A percentile compares a stretch with the other conserved stretches of the same genome.
phyloP scores from a whole-genome alignment of 2,113 vertebrate species.

The Thryonomys swinderianus region DNA sequence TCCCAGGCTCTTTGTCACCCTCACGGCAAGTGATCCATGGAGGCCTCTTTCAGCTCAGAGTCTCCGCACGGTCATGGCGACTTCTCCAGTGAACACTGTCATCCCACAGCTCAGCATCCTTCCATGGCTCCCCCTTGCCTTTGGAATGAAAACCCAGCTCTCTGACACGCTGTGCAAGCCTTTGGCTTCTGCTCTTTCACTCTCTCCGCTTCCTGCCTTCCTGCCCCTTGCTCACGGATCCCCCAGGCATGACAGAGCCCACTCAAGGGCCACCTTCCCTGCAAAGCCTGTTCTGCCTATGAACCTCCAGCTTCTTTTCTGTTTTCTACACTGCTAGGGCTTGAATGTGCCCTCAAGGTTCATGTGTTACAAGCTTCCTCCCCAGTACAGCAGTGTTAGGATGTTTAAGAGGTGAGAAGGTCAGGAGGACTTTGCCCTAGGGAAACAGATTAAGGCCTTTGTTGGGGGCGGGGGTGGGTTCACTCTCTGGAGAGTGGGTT shows the following conservation, averaged over 20 bases:
- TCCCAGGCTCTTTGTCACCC: background rate
- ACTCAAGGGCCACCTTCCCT: background rate
- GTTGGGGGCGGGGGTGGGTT: background rate
- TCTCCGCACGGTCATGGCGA: background rate
- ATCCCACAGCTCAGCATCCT: background rate
- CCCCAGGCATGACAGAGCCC: background rate
- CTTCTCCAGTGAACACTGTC: background rate
- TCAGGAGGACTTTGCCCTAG: background rate
- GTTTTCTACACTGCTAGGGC: background rate
- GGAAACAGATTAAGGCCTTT: background rate
- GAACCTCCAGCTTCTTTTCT: background rate
- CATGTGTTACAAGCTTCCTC: background rate
- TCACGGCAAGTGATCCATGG: background rate
- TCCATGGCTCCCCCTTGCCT: rapidly evolving
- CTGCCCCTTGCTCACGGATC: background rate
- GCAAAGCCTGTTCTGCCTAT: background rate
- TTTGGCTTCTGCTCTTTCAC: too few species aligned
- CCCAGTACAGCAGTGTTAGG: background rate
- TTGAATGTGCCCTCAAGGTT: background rate
- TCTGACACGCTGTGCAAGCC: too few species aligned
- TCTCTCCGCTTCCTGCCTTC: background rate
- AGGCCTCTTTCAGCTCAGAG: background rate
- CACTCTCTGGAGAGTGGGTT: background rate
- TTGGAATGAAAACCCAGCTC: background rate
- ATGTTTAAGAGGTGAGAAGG: background rate